A percentile compares a stretch with the other conserved stretches of the same genome.
These are phyloP conservation scores for Genyomyrus donnyi DNA, from an alignment of 2,113 vertebrate species.

Conservation along the genomic window DNA sequence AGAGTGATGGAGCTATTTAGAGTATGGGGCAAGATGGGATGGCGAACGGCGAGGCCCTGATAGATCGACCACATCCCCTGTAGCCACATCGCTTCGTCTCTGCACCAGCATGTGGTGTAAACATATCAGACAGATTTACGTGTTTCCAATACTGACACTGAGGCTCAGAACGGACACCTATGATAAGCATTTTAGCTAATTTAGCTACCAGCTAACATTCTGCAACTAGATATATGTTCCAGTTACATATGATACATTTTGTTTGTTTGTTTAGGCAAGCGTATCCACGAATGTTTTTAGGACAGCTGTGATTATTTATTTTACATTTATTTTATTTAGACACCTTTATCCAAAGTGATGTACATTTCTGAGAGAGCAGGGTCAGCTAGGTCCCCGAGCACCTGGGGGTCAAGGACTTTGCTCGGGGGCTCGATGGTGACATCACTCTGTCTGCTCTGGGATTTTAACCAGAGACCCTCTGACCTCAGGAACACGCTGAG, in stretches of 20 bases:
- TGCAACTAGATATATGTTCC: not conserved
- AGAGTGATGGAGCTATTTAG: not conserved
- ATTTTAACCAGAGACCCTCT: not conserved
- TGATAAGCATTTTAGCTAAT: not conserved
- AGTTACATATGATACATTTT: not conserved
- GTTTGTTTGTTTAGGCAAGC: not conserved
- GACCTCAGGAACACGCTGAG: not conserved
- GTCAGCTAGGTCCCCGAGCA: not conserved
- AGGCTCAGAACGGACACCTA: not conserved
- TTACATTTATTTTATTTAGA: not conserved
- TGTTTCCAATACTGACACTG: not conserved
- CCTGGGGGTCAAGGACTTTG: not conserved
- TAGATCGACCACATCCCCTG: not conserved
- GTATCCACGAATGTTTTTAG: not conserved
- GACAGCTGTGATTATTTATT: not conserved
- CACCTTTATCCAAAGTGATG: not conserved
- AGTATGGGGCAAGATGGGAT: not conserved
- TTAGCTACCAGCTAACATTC: not conserved
- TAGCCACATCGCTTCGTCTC: not conserved
- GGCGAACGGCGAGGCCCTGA: not conserved
- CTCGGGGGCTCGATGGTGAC: not conserved
- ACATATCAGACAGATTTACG: not conserved
- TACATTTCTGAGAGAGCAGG: not conserved
- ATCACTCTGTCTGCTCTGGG: not conserved
- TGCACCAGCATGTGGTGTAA: not conserved